A percentile compares a stretch with the other conserved stretches of the same genome.
phyloP scores from a whole-genome alignment of 2,888 invertebrate species.

The Mesorhabditis spiculigera region DNA sequence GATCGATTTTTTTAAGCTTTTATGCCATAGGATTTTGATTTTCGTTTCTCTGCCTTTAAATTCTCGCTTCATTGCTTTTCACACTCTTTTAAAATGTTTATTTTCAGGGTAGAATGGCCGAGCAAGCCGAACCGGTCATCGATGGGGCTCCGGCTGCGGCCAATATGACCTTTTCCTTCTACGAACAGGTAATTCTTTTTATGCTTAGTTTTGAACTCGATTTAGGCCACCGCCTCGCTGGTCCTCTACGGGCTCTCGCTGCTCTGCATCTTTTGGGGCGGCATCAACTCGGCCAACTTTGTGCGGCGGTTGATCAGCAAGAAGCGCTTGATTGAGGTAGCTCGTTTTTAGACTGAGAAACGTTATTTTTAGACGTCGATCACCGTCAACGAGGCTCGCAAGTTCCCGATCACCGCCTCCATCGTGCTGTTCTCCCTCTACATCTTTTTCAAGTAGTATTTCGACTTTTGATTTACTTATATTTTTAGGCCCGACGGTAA shows the following conservation, averaged over 20 bases:
- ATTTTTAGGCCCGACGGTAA: conserved; percentile 29
- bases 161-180: conserved; percentile 40
- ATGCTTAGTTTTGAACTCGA: neutral
- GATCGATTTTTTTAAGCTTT: no score
- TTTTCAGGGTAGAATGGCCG: conserved; percentile 33
- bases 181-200: conserved; percentile 31
- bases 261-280: conserved; percentile 54
- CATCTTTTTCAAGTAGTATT: conserved; percentile 71
- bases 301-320: conserved; percentile 42
- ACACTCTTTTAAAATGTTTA: conserved; percentile 9
- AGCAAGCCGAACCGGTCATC: conserved; percentile 20
- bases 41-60: neutral
- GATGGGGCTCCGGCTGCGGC: conserved; percentile 20
- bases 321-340: conserved; percentile 47
- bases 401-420: conserved; percentile 95
- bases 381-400: conserved; percentile 89
- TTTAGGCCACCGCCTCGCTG: conserved; percentile 49
- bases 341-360: neutral
- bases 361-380: conserved; percentile 67
- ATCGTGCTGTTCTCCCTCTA: conserved; percentile 88
- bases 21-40: no score
- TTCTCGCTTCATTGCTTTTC: conserved; percentile 6
- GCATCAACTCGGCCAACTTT: conserved; percentile 46
- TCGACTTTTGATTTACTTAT: neutral
- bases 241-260: conserved; percentile 56